Conservation (phyloP, 2,888 invertebrate genomes). For the Plagodis dolabraria region DNA sequence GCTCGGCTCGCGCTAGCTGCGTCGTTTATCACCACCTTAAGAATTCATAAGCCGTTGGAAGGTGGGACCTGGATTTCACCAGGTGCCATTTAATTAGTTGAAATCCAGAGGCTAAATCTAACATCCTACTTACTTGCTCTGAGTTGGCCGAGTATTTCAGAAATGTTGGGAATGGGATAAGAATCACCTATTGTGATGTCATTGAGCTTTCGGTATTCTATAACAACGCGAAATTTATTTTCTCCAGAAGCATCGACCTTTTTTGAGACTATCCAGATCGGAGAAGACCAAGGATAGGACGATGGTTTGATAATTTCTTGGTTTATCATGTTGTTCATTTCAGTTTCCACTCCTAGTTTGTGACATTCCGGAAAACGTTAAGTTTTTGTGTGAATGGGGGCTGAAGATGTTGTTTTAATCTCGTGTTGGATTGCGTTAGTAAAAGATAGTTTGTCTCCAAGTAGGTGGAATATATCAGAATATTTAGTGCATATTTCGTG, state of each 20-base stretch:
- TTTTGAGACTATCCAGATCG: constrained; percentile 11
- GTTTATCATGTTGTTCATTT: constrained; percentile 15
- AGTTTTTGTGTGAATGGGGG: constrained; percentile 5
- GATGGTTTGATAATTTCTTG: constrained; percentile 21
- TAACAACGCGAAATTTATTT: constrained; percentile 17
- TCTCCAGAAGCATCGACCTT: constrained; percentile 10
- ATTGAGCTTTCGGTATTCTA: constrained; percentile 17
- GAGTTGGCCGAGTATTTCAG: no score
- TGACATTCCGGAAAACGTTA: constrained; percentile 7
- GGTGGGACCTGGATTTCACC: not conserved
- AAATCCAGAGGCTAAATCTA: no score
- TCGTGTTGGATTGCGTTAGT: no score
- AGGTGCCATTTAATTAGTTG: no score
- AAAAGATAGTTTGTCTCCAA: not conserved
- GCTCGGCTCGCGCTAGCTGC: no score
- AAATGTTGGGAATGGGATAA: constrained; percentile 11
- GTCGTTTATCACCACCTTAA: no score
- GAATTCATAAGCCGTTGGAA: not conserved
- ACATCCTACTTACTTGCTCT: no score
- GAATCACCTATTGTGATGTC: constrained; percentile 14
- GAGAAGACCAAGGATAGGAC: constrained; percentile 13
- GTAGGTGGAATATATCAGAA: constrained; percentile 8
- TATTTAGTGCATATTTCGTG: not conserved
- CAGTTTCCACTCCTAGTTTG: constrained; percentile 1
- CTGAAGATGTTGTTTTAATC: no score